Conservation (phyloP, 2,113 vertebrate species). For the Oreochromis aureus region DNA sequence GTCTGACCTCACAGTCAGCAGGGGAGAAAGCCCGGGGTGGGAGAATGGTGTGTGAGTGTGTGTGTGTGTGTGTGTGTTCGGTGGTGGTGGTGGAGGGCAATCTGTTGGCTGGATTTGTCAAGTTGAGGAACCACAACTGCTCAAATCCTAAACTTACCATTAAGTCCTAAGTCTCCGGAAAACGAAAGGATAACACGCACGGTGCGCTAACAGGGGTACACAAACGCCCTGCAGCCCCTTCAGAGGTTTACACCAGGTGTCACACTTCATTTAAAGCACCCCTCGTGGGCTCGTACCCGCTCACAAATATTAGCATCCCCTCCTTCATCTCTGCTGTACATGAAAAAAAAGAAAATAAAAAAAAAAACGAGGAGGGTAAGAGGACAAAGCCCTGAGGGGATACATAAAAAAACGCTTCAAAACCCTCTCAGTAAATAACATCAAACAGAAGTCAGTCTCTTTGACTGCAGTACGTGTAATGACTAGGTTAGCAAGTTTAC, state of each 20-base stretch:
- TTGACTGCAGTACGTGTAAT: constrained; percentile 44
- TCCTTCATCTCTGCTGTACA: constrained; percentile 25
- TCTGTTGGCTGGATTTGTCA: constrained; percentile 22
- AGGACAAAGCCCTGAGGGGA: constrained; percentile 38
- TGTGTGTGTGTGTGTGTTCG: not conserved
- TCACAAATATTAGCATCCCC: constrained; percentile 34
- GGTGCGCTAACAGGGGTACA: not conserved
- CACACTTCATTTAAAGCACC: constrained; percentile 64
- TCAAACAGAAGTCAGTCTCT: constrained; percentile 54
- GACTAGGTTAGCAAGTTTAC: constrained; percentile 51
- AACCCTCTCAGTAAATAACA: constrained; percentile 55
- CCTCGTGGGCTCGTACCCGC: constrained; percentile 29
- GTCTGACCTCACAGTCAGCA: constrained; percentile 71
- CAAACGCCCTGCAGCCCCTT: constrained; percentile 10
- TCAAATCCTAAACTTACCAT: constrained; percentile 19
- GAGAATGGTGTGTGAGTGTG: not conserved
- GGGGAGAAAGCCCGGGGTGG: constrained; percentile 46
- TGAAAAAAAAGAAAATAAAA: not conserved
- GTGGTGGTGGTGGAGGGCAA: not conserved
- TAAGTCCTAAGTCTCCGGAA: constrained; percentile 15
- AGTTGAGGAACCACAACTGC: constrained; percentile 41
- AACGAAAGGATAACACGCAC: constrained; percentile 6
- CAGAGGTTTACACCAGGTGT: constrained; percentile 66
- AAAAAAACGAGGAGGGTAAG: constrained; percentile 36
- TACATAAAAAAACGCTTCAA: constrained; percentile 54